A percentile compares a stretch with the other conserved stretches of the same genome.
These are phyloP conservation scores for Rhinichthys osculus DNA, from an alignment of 2,797 vertebrate species.

Conservation along the genomic window DNA sequence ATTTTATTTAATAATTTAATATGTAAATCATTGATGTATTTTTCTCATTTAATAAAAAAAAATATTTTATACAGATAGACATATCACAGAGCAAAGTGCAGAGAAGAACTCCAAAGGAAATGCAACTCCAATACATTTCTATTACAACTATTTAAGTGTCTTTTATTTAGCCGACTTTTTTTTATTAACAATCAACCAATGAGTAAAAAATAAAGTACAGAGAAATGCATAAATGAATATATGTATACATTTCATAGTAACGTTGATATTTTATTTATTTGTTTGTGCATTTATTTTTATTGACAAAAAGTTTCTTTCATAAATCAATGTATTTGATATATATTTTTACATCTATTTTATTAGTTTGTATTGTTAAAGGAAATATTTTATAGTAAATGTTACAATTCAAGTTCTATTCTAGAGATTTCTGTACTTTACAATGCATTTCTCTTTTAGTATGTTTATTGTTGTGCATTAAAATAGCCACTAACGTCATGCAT, in stretches of 20 bases:
- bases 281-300: not conserved
- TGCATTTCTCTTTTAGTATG: not conserved
- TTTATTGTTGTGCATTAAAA: not conserved
- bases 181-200: not conserved
- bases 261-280: not conserved
- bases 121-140: not conserved
- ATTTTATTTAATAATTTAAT: not conserved
- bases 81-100: not conserved
- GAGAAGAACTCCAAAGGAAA: not conserved
- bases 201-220: not conserved
- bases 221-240: not conserved
- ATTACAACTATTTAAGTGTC: not conserved
- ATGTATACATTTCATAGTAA: too few relatives aligned
- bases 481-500: constrained; percentile 2
- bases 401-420: not conserved
- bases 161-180: not conserved
- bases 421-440: not conserved
- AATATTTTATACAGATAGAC: not conserved
- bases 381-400: not conserved
- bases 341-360: not conserved
- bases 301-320: not conserved
- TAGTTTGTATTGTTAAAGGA: not conserved
- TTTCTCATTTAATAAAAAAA: not conserved
- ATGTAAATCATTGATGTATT: not conserved
- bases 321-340: not conserved